Evolutionary conservation across 2,888 invertebrate species (phyloP).

Genomic region (Leptopilina drosophilae): DNA sequence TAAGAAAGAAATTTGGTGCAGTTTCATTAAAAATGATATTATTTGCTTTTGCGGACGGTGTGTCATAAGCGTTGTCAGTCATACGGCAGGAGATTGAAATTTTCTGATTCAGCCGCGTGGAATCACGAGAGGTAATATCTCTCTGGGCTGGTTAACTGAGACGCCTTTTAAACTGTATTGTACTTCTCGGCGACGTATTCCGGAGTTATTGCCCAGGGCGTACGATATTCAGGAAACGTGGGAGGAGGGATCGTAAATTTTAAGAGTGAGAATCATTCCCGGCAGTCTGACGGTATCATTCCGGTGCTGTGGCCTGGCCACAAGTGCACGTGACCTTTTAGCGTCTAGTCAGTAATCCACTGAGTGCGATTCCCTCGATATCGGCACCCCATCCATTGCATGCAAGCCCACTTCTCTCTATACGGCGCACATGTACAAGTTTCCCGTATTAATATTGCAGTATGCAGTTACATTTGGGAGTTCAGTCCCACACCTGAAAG

Average conservation of each 20-base stretch:
- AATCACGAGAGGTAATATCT: conserved; percentile 19
- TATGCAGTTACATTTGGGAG: conserved; percentile 34
- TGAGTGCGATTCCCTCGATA: conserved; percentile 34
- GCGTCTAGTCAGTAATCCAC: conserved; percentile 13
- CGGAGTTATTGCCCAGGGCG: conserved; percentile 37
- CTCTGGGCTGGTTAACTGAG: conserved; percentile 31
- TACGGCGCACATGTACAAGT: conserved; percentile 21
- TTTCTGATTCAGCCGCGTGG: conserved; percentile 23
- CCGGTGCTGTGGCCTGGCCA: conserved; percentile 9
- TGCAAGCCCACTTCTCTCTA: conserved; percentile 15
- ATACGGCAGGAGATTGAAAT: conserved; percentile 12
- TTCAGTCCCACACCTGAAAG: conserved; percentile 24
- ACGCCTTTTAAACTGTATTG: conserved; percentile 37
- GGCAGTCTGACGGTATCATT: conserved; percentile 30
- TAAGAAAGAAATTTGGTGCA: not conserved
- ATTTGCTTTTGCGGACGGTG: conserved; percentile 4
- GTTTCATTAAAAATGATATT: not conserved
- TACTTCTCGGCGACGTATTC: conserved; percentile 31
- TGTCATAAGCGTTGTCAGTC: not conserved
- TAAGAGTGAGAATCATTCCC: conserved; percentile 33
- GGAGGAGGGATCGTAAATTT: conserved; percentile 36
- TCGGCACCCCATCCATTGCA: conserved; percentile 40
- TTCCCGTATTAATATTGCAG: conserved; percentile 30
- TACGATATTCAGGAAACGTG: conserved; percentile 34
- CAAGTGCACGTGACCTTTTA: conserved; percentile 41